Evolutionary conservation across 2,888 invertebrate species (phyloP), one percentile per base, ranked within the genome.

Genomic region (Anorthoa munda): DNA sequence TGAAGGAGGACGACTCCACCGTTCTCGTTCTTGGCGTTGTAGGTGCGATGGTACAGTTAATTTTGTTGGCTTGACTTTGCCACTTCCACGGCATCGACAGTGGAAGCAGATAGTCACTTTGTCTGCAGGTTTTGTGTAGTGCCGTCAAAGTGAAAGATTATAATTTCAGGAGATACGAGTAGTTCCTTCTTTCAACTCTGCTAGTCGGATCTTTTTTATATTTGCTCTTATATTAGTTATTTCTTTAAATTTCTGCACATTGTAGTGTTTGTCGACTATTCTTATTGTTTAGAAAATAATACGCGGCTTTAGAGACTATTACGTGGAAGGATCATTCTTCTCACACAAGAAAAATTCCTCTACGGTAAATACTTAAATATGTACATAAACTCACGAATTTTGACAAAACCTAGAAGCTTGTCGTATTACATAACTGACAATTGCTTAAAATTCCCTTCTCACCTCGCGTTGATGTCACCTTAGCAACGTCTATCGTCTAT

Each of bases 361-460:
- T n/a, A 76, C 31, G 1, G 46, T 50, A 50, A 61, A 65, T 65
- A 66, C 31, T 46, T 48, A 74, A 73, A 63, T 73, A 74, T 58
- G 26, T 60, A 79, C 39, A 26, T 48, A 60, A 2, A 64, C n/a
- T 72, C 64, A 53, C 46, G 39, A 79, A 56, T 67, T 68, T 60
- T 50, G 11, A 60, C 46, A 26, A 23, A 56, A 69, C n/a, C 64
- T 70, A 74, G 72, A 79, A 66, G 84, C 74, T 65, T 86, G 81
- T 77, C 69, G 63, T 55, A 58, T 76, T 74, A 81, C 31, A 75
- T 81, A 68, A 77, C 59, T 53, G 65, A 70, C 69, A 75, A 81
- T 84, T 75, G 70, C 67, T 65, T 72, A 70, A 84, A 84, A 81
- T 77, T 81, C 74, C 76, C 72, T 65, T 75, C 76, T 72, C 81